These are phyloP conservation scores for Macrotrachela quadricornifera DNA, from an alignment of 1,140 invertebrate species.

Conservation along the genomic window DNA sequence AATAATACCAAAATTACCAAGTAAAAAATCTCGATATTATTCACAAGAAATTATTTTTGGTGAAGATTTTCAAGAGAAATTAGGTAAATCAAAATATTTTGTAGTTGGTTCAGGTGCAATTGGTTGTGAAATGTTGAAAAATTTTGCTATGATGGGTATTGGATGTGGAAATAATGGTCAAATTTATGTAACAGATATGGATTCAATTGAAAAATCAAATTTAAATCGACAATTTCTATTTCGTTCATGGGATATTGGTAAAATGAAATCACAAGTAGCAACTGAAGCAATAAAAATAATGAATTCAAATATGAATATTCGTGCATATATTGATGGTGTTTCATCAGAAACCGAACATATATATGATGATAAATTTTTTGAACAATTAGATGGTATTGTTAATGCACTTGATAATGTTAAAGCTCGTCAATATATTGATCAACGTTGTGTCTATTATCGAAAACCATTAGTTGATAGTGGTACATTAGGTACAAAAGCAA, in stretches of 20 bases:
- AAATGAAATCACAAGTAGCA: slow-evolving; percentile 69
- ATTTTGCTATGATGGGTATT: slow-evolving; percentile 92
- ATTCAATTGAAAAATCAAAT: slow-evolving; percentile 95
- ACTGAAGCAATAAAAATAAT: slow-evolving; percentile 51
- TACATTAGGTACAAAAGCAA: slow-evolving; percentile 93
- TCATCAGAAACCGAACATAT: slow-evolving; percentile 75
- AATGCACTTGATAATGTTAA: slow-evolving; percentile 95
- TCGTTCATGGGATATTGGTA: slow-evolving; percentile 63
- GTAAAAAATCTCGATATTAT: slow-evolving; percentile 55
- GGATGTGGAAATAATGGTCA: slow-evolving; percentile 39
- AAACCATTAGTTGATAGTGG: slow-evolving; percentile 89
- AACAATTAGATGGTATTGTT: slow-evolving; percentile 68
- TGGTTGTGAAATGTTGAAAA: slow-evolving; percentile 92
- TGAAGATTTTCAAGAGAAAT: slow-evolving; percentile 57
- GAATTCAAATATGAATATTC: slow-evolving; percentile 71
- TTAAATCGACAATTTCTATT: slow-evolving; percentile 96
- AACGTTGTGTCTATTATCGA: slow-evolving; percentile 84
- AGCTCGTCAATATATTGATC: slow-evolving; percentile 83
- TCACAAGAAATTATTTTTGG: slow-evolving; percentile 82
- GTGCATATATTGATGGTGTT: slow-evolving; percentile 74
- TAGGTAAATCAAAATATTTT: slow-evolving; percentile 53
- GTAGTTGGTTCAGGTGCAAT: slow-evolving; percentile 83
- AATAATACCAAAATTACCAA: too few relatives aligned
- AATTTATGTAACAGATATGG: slow-evolving; percentile 88
- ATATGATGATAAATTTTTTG: slow-evolving; percentile 87